phyloP scores from a whole-genome alignment of 1,140 invertebrate genomes.

The Atta texana region DNA sequence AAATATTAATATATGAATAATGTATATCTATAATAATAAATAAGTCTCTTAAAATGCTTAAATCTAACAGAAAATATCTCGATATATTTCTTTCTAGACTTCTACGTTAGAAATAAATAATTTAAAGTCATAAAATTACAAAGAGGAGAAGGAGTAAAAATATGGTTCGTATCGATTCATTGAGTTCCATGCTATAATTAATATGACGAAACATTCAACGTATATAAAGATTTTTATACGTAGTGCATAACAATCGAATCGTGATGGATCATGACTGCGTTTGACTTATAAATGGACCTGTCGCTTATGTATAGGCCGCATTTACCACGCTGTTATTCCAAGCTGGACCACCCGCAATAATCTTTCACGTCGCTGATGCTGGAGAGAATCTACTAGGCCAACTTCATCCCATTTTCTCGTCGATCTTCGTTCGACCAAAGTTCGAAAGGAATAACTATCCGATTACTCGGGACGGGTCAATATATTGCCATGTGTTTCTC shows the following conservation, averaged over 20 bases:
- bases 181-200: conserved; percentile 23
- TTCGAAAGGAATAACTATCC: conserved; percentile 51
- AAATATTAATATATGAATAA: conserved; percentile 1
- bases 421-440: conserved; percentile 8
- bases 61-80: conserved; percentile 10
- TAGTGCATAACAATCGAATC: conserved; percentile 28
- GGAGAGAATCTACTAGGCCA: conserved; percentile 47
- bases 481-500: conserved; percentile 47
- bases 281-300: conserved; percentile 78
- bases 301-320: conserved; percentile 73
- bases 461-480: conserved; percentile 26
- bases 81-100: not conserved
- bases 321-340: conserved; percentile 77
- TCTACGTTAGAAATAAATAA: not conserved
- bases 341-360: conserved; percentile 75
- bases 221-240: conserved; percentile 21
- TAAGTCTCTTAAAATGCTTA: not conserved
- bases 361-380: conserved; percentile 61
- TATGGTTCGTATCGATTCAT: conserved; percentile 22
- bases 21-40: not conserved
- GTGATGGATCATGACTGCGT: conserved; percentile 62
- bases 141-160: not conserved
- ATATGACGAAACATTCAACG: conserved; percentile 17
- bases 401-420: conserved; percentile 49
- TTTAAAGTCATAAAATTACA: conserved; percentile 7